phyloP scores from a whole-genome alignment of 1,140 invertebrate genomes.

The Megalopta genalis region DNA sequence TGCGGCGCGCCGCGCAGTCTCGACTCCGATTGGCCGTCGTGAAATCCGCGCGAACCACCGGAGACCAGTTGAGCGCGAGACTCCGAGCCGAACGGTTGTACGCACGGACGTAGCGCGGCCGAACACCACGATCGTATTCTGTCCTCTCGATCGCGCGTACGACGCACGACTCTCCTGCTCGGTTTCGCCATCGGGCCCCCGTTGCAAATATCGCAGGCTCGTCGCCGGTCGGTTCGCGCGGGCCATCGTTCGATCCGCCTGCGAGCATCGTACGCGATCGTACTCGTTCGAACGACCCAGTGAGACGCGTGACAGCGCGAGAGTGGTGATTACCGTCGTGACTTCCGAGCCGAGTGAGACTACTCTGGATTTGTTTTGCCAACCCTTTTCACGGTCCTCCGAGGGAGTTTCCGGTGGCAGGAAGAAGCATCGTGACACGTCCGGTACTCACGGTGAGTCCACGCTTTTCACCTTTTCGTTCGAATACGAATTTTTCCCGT shows the following conservation, averaged over 20 bases:
- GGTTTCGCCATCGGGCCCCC: too few relatives aligned
- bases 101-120: slow-evolving; percentile 41
- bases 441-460: slow-evolving; percentile 33
- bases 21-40: slow-evolving; percentile 66
- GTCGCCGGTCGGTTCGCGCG: too few relatives aligned
- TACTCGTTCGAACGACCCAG: not conserved
- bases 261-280: too few relatives aligned
- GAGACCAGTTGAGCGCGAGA: slow-evolving; percentile 79
- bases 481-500: too few relatives aligned
- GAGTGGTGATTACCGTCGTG: slow-evolving; percentile 7
- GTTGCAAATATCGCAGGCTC: too few relatives aligned
- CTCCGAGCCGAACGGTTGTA: slow-evolving; percentile 73
- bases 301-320: slow-evolving; percentile 10
- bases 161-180: not conserved
- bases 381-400: not conserved
- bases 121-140: slow-evolving; percentile 6
- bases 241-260: too few relatives aligned
- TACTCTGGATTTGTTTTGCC: slow-evolving; percentile 34
- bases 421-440: slow-evolving; percentile 31
- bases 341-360: not conserved
- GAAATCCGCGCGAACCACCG: slow-evolving; percentile 72
- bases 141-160: not conserved
- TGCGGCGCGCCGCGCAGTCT: slow-evolving; percentile 71
- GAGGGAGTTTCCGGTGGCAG: slow-evolving; percentile 6
- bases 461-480: not conserved